Base-by-base conservation (phyloP, 2,888 invertebrate species). In the Dolichopus griseipennis region DNA sequence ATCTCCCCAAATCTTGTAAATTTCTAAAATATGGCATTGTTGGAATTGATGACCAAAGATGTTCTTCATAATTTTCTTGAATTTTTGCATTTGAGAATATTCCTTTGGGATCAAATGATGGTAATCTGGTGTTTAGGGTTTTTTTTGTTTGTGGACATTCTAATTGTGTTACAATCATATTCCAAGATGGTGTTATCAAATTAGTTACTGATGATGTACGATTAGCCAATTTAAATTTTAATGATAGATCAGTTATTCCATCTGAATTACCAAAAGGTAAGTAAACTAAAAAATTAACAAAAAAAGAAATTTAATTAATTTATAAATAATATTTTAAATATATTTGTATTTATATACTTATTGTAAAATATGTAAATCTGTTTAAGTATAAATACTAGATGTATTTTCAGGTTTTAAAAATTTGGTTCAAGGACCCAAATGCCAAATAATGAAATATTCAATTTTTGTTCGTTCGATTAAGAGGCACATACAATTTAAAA, bases 151-250 rank as follows among this genome's bases (percentile, higher is more conserved):
- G 69, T 0, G 81, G 79, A 76, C 86, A 88, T 76, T 87, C 87
- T 33, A 88, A 73, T 74, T 87, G 87, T 0, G 86, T 87, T 62
- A 87, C 84, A 72, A 86, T 84, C 71, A 88, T 82, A 74, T 85
- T 84, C 89, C 87, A 86, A 0, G 83, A 83, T 18, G 83, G 68
- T 81, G 82, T 0, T 83, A 83, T 64, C 18, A 52, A 52, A 6
- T 41, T 15, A 84, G 65, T 43, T n/a, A 67, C 66, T 65, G 66
- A 65, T 75, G 74, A 82, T 78, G 69, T 84, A 77, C 15, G 82
- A 73, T 9, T 83, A 74, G 73, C 82, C 78, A 82, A 82, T 80
- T 9, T 80, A 79, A 12, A 85, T 77, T 12, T 84, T 80, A 81
- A 82, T 81, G 69, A 84, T 6, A 78, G 70, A 67, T 77, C 77